Conservation (phyloP, 2,113 vertebrate genomes). For the Agapornis roseicollis region DNA sequence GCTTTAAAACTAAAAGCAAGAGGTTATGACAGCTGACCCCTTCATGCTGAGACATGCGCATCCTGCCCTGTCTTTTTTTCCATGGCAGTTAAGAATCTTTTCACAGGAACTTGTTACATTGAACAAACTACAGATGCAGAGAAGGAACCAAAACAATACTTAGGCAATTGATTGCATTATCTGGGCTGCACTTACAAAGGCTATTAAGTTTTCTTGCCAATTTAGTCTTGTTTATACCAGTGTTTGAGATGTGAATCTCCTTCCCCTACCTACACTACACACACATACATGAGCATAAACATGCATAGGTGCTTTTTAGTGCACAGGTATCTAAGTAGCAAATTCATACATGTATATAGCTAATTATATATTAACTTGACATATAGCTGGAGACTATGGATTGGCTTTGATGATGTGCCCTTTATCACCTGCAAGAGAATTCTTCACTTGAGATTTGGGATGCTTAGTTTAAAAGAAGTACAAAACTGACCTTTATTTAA, state of each 20-base stretch:
- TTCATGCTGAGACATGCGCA: neutral
- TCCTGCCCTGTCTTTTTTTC: neutral
- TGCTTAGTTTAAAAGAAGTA: neutral
- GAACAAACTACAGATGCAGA: neutral
- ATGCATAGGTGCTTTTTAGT: neutral
- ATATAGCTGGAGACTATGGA: neutral
- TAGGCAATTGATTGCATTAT: neutral
- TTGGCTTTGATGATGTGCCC: neutral
- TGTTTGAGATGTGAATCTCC: neutral
- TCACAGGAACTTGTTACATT: neutral
- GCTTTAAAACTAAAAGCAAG: neutral
- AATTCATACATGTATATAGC: neutral
- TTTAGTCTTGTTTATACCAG: neutral
- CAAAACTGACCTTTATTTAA: fast-evolving
- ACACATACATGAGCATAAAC: neutral
- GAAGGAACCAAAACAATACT: neutral
- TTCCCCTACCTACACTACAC: neutral
- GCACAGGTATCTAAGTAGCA: neutral
- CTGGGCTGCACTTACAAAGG: neutral
- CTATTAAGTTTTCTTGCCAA: neutral
- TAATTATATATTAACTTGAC: neutral
- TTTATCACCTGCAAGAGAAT: neutral
- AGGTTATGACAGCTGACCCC: neutral
- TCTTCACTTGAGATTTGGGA: neutral
- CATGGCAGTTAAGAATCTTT: neutral